These are phyloP conservation scores for Chondrilla cf. caribensis DNA, from an alignment of 37 sponge, comb jelly and placozoan genomes.

Conservation along the genomic window DNA sequence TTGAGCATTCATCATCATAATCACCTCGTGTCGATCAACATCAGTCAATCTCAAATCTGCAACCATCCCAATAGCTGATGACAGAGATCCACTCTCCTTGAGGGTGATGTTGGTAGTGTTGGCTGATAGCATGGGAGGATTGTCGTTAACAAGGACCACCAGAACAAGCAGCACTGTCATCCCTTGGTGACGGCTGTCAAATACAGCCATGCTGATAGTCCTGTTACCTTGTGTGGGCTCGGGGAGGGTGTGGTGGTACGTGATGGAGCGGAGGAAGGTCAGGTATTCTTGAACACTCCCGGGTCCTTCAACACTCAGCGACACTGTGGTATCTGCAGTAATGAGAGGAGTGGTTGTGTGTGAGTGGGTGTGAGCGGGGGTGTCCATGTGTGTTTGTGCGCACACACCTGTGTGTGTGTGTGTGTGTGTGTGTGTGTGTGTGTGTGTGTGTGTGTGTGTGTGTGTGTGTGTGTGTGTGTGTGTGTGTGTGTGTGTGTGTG, in stretches of 20 bases:
- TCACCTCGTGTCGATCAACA: background rate
- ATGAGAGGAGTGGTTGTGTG: too few species aligned
- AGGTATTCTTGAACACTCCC: constrained; percentile 15
- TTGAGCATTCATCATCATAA: too few species aligned
- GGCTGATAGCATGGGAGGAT: background rate
- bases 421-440: too few species aligned
- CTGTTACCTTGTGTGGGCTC: constrained; percentile 34
- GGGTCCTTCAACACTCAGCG: background rate
- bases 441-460: too few species aligned
- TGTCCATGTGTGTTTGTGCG: too few species aligned
- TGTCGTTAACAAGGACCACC: background rate
- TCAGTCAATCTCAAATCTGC: background rate
- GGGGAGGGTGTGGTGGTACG: constrained; percentile 40
- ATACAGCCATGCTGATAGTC: background rate
- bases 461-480: too few species aligned
- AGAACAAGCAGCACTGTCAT: background rate
- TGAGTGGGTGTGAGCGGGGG: too few species aligned
- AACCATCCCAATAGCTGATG: background rate
- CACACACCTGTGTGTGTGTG: too few species aligned
- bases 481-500: too few species aligned
- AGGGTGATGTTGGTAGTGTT: background rate
- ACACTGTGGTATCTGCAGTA: too few species aligned
- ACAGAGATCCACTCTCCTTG: background rate
- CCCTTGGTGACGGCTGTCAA: background rate
- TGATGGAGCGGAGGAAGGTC: constrained; percentile 25